Evolutionary conservation across 2,797 vertebrate species (phyloP).

Genomic region (Sebastes steindachneri): DNA sequence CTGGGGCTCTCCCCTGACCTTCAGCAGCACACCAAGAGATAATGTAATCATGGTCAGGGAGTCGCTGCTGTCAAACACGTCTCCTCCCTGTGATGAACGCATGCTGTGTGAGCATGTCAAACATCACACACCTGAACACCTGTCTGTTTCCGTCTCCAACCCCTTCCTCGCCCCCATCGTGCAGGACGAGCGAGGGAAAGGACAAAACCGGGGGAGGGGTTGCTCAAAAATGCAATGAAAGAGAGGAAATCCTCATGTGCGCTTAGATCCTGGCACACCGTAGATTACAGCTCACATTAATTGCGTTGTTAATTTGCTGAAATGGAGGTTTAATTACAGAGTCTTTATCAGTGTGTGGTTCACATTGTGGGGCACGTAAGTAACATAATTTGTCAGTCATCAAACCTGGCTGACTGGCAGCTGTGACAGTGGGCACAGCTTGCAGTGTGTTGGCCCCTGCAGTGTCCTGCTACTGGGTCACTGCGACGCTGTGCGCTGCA

Average conservation of each 20-base stretch:
- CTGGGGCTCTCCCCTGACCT: slow-evolving; percentile 74
- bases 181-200: slow-evolving; percentile 46
- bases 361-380: slow-evolving; percentile 9
- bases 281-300: slow-evolving; percentile 20
- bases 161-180: slow-evolving; percentile 27
- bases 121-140: slow-evolving; percentile 83
- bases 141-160: slow-evolving; percentile 71
- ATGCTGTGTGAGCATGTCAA: slow-evolving; percentile 82
- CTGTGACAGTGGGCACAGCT: slow-evolving; percentile 64
- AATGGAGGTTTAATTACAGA: slow-evolving; percentile 49
- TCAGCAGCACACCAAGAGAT: slow-evolving; percentile 77
- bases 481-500: slow-evolving; percentile 41
- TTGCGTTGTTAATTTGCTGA: slow-evolving; percentile 42
- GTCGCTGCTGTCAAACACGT: slow-evolving; percentile 77
- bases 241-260: background rate
- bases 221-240: slow-evolving; percentile 6
- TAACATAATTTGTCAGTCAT: slow-evolving; percentile 51
- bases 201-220: slow-evolving; percentile 35
- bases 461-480: slow-evolving; percentile 66
- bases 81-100: slow-evolving; percentile 74
- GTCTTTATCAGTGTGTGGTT: slow-evolving; percentile 43
- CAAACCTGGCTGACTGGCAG: slow-evolving; percentile 71
- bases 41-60: slow-evolving; percentile 86
- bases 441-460: slow-evolving; percentile 64
- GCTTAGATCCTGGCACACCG: background rate